A percentile compares a stretch with the other conserved stretches of the same genome.
phyloP scores from a whole-genome alignment of 2,888 invertebrate genomes.

The Tachina grossa region DNA sequence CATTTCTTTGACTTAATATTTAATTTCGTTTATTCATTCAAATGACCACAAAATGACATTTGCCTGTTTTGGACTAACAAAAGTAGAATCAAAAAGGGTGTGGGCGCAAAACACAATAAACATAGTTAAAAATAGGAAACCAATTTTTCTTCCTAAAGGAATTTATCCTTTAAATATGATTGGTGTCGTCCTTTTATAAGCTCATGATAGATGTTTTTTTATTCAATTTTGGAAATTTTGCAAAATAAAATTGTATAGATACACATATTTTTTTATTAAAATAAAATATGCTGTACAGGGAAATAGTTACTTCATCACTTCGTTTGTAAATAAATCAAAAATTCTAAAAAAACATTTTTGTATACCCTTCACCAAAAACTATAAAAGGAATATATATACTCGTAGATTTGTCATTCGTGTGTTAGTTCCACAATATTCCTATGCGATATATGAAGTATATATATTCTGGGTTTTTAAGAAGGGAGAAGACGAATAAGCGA shows the following conservation, averaged over 20 bases:
- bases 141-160: conserved; percentile 35
- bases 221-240: conserved; percentile 78
- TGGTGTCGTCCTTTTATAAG: conserved; percentile 71
- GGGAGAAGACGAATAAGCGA: too few relatives aligned
- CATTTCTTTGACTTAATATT: conserved; percentile 74
- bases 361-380: too few relatives aligned
- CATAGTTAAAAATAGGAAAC: conserved; percentile 39
- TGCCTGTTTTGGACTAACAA: conserved; percentile 72
- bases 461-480: too few relatives aligned
- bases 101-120: neutral
- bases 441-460: too few relatives aligned
- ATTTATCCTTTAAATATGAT: conserved; percentile 17
- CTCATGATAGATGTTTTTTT: conserved; percentile 78
- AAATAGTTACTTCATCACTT: neutral
- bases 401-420: too few relatives aligned
- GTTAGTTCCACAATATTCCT: too few relatives aligned
- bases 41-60: conserved; percentile 81
- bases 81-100: conserved; percentile 21
- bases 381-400: too few relatives aligned
- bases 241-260: conserved; percentile 48
- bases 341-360: neutral
- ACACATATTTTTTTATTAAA: neutral
- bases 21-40: conserved; percentile 82
- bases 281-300: neutral
- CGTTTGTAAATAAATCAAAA: neutral